Evolutionary conservation across 2,888 invertebrate species (phyloP).

Genomic region (Allacma fusca): DNA sequence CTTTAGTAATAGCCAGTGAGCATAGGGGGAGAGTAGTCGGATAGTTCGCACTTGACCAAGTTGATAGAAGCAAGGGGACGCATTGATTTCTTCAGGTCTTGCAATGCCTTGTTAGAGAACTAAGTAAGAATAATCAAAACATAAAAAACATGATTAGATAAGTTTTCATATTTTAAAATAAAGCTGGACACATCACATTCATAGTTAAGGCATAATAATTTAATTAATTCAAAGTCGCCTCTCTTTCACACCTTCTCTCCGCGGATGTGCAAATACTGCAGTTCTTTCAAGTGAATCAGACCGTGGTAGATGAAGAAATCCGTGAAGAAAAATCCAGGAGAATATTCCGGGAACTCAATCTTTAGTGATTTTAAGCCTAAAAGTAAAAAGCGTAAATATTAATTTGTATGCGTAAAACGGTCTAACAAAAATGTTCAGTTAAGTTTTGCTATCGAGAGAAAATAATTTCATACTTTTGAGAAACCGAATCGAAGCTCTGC

Average conservation of each 20-base stretch:
- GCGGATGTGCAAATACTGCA: slow-evolving; percentile 10
- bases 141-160: too few species aligned
- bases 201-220: too few species aligned
- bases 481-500: neutral
- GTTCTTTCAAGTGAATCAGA: slow-evolving; percentile 17
- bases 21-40: neutral
- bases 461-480: neutral
- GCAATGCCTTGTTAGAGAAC: neutral
- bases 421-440: too few species aligned
- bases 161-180: too few species aligned
- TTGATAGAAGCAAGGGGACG: slow-evolving; percentile 10
- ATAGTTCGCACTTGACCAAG: neutral
- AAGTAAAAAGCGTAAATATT: neutral
- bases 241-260: slow-evolving; percentile 24
- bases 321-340: slow-evolving; percentile 16
- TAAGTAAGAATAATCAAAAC: neutral
- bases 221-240: too few species aligned
- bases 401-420: neutral
- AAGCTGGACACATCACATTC: too few species aligned
- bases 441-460: too few species aligned
- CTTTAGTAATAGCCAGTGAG: neutral
- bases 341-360: slow-evolving; percentile 13
- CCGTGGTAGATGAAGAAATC: slow-evolving; percentile 27
- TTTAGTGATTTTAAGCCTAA: slow-evolving; percentile 3
- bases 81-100: neutral